phyloP scores from a whole-genome alignment of 2,797 vertebrate genomes.

The Acipenser transmontanus region DNA sequence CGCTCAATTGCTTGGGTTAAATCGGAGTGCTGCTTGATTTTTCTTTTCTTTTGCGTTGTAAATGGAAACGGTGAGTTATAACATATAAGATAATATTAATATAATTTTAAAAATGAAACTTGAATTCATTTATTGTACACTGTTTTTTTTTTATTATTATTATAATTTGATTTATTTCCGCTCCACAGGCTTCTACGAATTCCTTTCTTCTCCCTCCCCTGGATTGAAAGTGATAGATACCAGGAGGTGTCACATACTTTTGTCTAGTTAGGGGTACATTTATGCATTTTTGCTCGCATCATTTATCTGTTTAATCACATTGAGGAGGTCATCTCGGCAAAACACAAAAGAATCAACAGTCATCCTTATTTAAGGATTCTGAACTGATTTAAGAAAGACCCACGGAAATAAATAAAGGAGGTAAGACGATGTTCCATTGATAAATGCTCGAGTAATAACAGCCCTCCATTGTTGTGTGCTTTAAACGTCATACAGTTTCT shows the following conservation, averaged over 20 bases:
- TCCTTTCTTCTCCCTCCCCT: slow-evolving; percentile 12
- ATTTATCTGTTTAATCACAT: slow-evolving; percentile 43
- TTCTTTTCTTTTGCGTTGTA: too few species aligned
- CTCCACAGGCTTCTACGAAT: too few species aligned
- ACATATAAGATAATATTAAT: too few species aligned
- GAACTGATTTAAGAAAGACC: slow-evolving; percentile 25
- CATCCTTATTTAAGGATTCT: slow-evolving; percentile 21
- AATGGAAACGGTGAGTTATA: too few species aligned
- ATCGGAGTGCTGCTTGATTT: too few species aligned
- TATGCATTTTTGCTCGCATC: slow-evolving; percentile 7
- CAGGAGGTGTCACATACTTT: slow-evolving; percentile 6
- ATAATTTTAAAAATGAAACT: too few species aligned
- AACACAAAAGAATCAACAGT: slow-evolving; percentile 23
- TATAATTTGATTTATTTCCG: too few species aligned
- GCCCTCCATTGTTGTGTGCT: too few species aligned
- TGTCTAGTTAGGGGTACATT: slow-evolving; percentile 6
- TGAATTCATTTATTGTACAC: too few species aligned
- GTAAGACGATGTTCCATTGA: slow-evolving; percentile 24
- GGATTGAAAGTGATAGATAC: slow-evolving; percentile 22
- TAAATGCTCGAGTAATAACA: too few species aligned
- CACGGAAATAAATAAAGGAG: slow-evolving; percentile 31
- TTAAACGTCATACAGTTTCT: too few species aligned
- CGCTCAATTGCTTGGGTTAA: neutral
- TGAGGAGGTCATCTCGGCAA: slow-evolving; percentile 41
- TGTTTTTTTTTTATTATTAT: too few species aligned